phyloP scores from a whole-genome alignment of 1,140 invertebrate species.

The Micrasema minimum region DNA sequence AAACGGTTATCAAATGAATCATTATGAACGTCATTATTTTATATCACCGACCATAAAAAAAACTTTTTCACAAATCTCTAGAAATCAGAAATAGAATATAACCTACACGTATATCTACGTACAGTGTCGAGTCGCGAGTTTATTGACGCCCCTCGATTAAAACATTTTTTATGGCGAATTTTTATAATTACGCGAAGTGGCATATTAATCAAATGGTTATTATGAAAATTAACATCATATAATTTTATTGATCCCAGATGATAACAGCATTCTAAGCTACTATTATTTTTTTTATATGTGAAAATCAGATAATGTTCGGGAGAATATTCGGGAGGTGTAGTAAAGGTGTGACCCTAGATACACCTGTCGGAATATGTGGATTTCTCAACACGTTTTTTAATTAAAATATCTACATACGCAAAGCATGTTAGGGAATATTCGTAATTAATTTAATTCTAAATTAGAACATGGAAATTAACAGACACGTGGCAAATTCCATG shows the following conservation, averaged over 20 bases:
- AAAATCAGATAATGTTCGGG: not conserved
- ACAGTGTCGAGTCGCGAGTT: not conserved
- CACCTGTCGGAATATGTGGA: constrained; percentile 1
- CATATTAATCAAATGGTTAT: constrained; percentile 31
- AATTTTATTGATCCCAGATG: constrained; percentile 27
- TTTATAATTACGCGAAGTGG: constrained; percentile 30
- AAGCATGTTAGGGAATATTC: not conserved
- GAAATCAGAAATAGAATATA: too few relatives aligned
- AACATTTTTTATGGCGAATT: constrained; percentile 14
- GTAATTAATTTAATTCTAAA: not conserved
- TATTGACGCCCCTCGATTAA: constrained; percentile 2
- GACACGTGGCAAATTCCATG: too few relatives aligned
- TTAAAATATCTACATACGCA: too few relatives aligned
- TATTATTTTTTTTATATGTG: not conserved
- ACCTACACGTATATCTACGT: not conserved
- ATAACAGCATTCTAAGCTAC: constrained; percentile 14
- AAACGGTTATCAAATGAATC: too few relatives aligned
- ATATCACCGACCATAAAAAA: not conserved
- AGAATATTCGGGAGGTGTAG: not conserved
- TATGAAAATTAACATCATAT: constrained; percentile 31
- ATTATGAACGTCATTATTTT: too few relatives aligned
- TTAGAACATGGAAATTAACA: not conserved
- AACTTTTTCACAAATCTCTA: constrained; percentile 5
- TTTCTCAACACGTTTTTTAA: not conserved
- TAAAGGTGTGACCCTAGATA: constrained; percentile 21